A percentile compares a stretch with the other conserved stretches of the same genome.
Evolutionary conservation across 2,888 invertebrate genomes (phyloP).

Genomic region (Drosophila ustulata): DNA sequence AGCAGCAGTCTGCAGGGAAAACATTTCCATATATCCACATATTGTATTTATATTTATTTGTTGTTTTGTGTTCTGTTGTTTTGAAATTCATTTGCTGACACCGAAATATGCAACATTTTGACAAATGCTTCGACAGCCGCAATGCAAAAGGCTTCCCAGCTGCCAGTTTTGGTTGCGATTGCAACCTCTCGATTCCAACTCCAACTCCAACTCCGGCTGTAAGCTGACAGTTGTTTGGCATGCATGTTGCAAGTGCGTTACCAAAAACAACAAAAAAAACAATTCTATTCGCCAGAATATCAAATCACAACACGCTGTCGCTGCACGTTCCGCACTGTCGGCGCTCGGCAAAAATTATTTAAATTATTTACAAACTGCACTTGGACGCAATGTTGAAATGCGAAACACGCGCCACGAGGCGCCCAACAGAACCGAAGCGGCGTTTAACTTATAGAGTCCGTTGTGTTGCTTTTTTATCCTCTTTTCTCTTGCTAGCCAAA

Average conservation of each 20-base stretch:
- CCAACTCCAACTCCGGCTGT: background rate
- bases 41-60: conserved; percentile 4
- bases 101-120: conserved; percentile 76
- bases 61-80: conserved; percentile 33
- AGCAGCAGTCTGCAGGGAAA: conserved; percentile 33
- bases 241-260: conserved; percentile 17
- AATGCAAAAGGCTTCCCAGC: conserved; percentile 47
- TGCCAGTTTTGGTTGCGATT: conserved; percentile 14
- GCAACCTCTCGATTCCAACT: background rate
- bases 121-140: conserved; percentile 78
- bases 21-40: conserved; percentile 32
- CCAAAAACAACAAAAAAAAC: background rate
- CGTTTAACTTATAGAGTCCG: conserved; percentile 34
- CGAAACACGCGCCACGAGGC: conserved; percentile 70
- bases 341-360: conserved; percentile 65
- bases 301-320: conserved; percentile 45
- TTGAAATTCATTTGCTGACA: conserved; percentile 69
- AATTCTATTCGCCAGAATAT: conserved; percentile 26
- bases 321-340: conserved; percentile 62
- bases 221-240: conserved; percentile 23
- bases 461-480: background rate
- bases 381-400: conserved; percentile 62
- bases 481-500: conserved; percentile 30
- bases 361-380: conserved; percentile 74
- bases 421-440: conserved; percentile 11